Evolutionary conservation across 2,888 invertebrate genomes (phyloP), one percentile per base, ranked within the genome.

Genomic region (Acrobasis suavella): DNA sequence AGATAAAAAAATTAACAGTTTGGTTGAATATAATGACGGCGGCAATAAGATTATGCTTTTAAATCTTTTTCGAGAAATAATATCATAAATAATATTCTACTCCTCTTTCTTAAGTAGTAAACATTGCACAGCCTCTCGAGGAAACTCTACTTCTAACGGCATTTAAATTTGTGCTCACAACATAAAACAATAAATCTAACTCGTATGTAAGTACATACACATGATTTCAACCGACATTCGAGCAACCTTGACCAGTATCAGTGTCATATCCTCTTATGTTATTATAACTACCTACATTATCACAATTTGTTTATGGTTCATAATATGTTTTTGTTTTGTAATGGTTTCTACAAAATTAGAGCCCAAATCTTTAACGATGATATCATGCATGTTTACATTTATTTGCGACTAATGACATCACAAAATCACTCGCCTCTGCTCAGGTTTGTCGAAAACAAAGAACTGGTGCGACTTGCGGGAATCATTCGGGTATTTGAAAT

Each of bases 401-500:
- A 55, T 55, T 55, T 55, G 14, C 39, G 39, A 39, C 10, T 55
- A 39, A 16, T 55, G 55, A 38, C 14, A 14, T 55, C 55, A 55
- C 39, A 55, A 2, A 39, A 10, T 10, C 9, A 39, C 39, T 55
- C 16, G 38, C 38, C 15, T 55, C 9, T 15, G 54, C 38, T 54
- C 38, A 54, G n/a, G 14, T 10, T 54, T n/a, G 15, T 38, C n/a
- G 37, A 54, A 54, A 54, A 54, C 54, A 54, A 54, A 54, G 54
- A 37, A 54, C 14, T 32, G 42, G 46, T 42, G 42, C 9, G 42
- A 12, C 12, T 42, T 5, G n/a, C 46, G n/a, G 46, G 46, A n/a
- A 12, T 42, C 12, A 32, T 32, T 32, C 8, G 7, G 32, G 32
- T 32, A 32, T 32, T 32, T 32, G 7, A 32, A 32, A 32, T 0